Percentiles rank a stretch among this genome's conserved stretches.
These are phyloP conservation scores for Holacanthella duospinosa DNA, from an alignment of 2,888 invertebrate species.

Conservation along the genomic window DNA sequence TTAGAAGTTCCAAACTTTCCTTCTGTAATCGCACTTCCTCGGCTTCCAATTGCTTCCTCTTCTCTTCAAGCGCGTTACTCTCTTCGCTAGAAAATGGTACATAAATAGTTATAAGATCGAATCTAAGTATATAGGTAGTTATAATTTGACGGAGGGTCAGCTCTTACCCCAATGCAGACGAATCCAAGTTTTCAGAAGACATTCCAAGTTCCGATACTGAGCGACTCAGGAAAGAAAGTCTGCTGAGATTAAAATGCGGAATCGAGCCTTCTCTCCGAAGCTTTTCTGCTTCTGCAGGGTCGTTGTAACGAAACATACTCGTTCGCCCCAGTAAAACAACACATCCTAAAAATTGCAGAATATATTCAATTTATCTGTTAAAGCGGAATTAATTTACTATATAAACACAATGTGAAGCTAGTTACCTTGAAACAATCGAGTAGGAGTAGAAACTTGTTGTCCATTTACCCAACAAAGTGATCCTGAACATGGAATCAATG, in stretches of 20 bases:
- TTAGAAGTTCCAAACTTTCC: slow-evolving; percentile 40
- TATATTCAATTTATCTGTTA: neutral
- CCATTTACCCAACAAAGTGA: slow-evolving; percentile 77
- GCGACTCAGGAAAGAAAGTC: slow-evolving; percentile 69
- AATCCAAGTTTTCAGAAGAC: slow-evolving; percentile 43
- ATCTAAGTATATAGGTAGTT: neutral
- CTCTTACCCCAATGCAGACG: slow-evolving; percentile 18
- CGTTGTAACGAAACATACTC: slow-evolving; percentile 78
- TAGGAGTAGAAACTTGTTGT: slow-evolving; percentile 63
- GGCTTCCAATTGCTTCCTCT: slow-evolving; percentile 32
- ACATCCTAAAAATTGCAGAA: slow-evolving; percentile 49
- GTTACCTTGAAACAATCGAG: slow-evolving; percentile 61
- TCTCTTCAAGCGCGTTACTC: slow-evolving; percentile 33
- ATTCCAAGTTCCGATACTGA: slow-evolving; percentile 62
- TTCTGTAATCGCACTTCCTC: slow-evolving; percentile 37
- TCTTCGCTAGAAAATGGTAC: slow-evolving; percentile 22
- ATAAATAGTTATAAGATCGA: neutral
- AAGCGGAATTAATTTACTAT: neutral
- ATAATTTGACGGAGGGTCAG: too few relatives aligned
- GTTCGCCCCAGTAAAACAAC: slow-evolving; percentile 65
- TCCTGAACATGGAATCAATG: slow-evolving; percentile 58
- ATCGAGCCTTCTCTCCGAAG: slow-evolving; percentile 61
- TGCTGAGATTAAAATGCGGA: slow-evolving; percentile 64
- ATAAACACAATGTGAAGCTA: neutral
- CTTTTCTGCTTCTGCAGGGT: slow-evolving; percentile 78